A percentile compares a stretch with the other conserved stretches of the same genome.
phyloP scores from a whole-genome alignment of 2,113 vertebrate species.

The Lethenteron camtschaticum region DNA sequence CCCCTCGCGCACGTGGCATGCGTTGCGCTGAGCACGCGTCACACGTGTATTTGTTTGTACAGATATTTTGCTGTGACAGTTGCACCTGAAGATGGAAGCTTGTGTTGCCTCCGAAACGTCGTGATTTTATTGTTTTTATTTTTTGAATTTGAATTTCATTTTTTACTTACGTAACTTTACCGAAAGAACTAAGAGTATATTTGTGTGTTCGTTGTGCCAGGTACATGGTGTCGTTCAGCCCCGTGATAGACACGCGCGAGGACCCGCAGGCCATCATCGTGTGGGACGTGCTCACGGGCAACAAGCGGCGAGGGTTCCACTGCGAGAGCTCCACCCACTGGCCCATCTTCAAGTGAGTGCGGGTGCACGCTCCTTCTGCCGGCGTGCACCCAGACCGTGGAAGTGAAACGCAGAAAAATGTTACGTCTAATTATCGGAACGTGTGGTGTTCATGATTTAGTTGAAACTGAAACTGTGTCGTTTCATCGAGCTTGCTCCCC shows the following conservation, averaged over 20 bases:
- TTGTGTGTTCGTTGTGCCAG: slow-evolving; percentile 20
- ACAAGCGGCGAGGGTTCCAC: slow-evolving; percentile 94
- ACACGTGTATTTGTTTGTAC: too few species aligned
- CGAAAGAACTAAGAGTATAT: too few species aligned
- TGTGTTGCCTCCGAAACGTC: too few species aligned
- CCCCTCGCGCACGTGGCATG: too few species aligned
- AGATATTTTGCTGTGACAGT: too few species aligned
- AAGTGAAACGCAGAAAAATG: neutral
- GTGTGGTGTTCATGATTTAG: neutral
- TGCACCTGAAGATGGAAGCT: too few species aligned
- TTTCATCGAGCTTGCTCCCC: neutral
- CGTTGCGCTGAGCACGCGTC: too few species aligned
- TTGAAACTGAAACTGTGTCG: neutral
- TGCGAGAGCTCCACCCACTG: slow-evolving; percentile 95
- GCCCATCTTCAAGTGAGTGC: slow-evolving; percentile 91
- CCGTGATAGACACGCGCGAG: slow-evolving; percentile 82
- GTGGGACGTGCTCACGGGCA: slow-evolving; percentile 89
- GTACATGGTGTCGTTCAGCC: slow-evolving; percentile 87
- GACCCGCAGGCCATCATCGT: slow-evolving; percentile 97
- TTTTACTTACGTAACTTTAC: too few species aligned
- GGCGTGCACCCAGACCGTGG: neutral
- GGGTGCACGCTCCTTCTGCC: too few species aligned
- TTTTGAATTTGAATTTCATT: too few species aligned
- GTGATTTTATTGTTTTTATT: too few species aligned
- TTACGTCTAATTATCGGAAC: neutral